Base-by-base conservation (phyloP, 1,140 invertebrate genomes). In the Gryllus bimaculatus region DNA sequence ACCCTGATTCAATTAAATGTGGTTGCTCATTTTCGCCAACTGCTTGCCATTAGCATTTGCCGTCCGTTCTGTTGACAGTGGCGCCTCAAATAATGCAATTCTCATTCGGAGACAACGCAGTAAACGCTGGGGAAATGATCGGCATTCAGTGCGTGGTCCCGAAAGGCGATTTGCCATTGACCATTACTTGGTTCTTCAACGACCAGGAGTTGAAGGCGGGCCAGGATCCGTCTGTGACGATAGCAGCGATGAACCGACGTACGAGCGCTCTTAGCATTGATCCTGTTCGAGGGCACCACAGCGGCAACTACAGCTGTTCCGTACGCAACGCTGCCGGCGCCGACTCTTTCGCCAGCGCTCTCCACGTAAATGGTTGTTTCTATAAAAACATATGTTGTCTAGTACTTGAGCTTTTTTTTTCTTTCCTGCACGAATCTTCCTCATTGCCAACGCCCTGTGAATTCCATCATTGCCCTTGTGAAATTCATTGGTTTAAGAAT, bases 181-280 rank as follows among this genome's bases (percentile, higher is more conserved):
- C 83, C 49, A 83, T 85, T 74, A 81, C 79, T 4, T 85, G 85
- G 85, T 81, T 79, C 75, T 85, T 85, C 81, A 81, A 83, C 48
- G 83, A 82, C 21, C 18, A 66, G 75, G 80, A 80, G 47, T 78
- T 81, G 20, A 79, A 80, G 8, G 80, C 82, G 73, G 73, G 81
- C 54, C 79, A 83, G 79, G 83, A 84, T 47, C 84, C 87, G 26
- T 79, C 82, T 0, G 86, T 85, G 15, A 83, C 83, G 20, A 39
- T 39, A 39, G 26, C 26, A 39, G 90, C 89, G 85, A 85, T 92
- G 80, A 88, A 94, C 83, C 88, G 95, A 88, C 89, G 91, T 86
- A 87, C 90, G 66, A 94, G 92, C 82, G 89, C 93, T 75, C 86
- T 96, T 81, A 93, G 91, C 79, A 94, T 96, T 82, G 91, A 93